Evolutionary conservation across 35 echinoderm and acorn worm species (phyloP), one percentile per base, ranked within the genome.

Genomic region (Eucidaris tribuloides): DNA sequence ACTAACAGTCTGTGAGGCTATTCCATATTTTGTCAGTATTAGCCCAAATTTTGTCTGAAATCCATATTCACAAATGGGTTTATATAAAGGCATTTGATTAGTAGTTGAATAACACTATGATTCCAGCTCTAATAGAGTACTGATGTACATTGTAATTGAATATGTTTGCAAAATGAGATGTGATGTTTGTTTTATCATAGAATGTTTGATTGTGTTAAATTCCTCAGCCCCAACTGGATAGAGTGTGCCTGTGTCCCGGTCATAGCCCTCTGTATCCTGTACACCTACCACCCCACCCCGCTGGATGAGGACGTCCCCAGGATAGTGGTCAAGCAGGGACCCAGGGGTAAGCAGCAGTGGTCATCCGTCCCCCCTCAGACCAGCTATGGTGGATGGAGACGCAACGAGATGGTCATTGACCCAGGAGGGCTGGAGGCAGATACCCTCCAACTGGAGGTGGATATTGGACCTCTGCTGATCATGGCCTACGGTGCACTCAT

Each of bases 281-380:
- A 98, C 49, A 82, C 79, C 55, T 98, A 92, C 83, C 86, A 93
- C 66, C 95, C 95, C 3, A 77, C 85, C 25, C 95, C 95, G 37
- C 83, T 92, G 41, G 84, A 92, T 20, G 82, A 90, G 20, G 90
- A 89, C 58, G 86, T 89, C 22, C 89, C 93, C 0, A 36, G 68
- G 55, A 87, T 96, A 39, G 55, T 84, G 35, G 59, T 90, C 45
- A 82, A 76, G 46, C 46, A 83, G 49, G 83, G 71, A n/a, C 62
- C 65, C 2, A 79, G 37, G 13, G 61, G 79, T 58, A 83, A 44
- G 24, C 54, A 42, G 30, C 38, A 85, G 25, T 61, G 63, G 68
- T 32, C 63, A 3, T 81, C 55, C 64, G 50, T 80, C 35, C 86
- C 87, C 7, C 84, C 79, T 6, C 77, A 91, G 78, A 83, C 65